A percentile compares a stretch with the other conserved stretches of the same genome.
phyloP scores from a whole-genome alignment of 2,888 invertebrate species.

The Agrochola macilenta region DNA sequence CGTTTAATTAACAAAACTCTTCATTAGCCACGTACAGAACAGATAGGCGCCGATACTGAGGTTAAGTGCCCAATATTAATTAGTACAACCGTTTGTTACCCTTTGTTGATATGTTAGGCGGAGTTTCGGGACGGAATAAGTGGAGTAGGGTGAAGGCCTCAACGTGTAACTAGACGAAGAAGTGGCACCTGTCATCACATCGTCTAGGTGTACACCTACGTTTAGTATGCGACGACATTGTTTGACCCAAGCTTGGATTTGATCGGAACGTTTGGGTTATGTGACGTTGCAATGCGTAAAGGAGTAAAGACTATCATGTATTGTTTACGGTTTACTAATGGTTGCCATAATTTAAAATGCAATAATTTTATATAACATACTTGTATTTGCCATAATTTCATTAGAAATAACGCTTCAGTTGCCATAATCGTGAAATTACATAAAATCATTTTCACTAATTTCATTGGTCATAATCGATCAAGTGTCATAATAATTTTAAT shows the following conservation, averaged over 20 bases:
- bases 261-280: not conserved
- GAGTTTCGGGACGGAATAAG: slow-evolving; percentile 53
- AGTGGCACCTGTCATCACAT: slow-evolving; percentile 50
- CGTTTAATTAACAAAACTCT: slow-evolving; percentile 58
- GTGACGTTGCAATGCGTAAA: not conserved
- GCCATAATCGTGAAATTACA: too few species aligned
- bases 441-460: too few species aligned
- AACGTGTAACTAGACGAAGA: slow-evolving; percentile 31
- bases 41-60: slow-evolving; percentile 56
- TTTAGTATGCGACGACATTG: slow-evolving; percentile 1
- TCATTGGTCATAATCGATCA: too few species aligned
- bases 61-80: slow-evolving; percentile 61
- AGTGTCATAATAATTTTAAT: too few species aligned
- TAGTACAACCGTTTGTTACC: slow-evolving; percentile 57
- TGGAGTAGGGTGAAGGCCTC: slow-evolving; percentile 53
- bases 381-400: too few species aligned
- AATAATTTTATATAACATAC: too few species aligned
- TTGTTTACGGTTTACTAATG: too few species aligned
- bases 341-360: too few species aligned
- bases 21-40: slow-evolving; percentile 49
- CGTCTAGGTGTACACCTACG: not conserved
- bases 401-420: too few species aligned
- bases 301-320: not conserved
- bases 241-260: not conserved
- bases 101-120: slow-evolving; percentile 58